These are phyloP conservation scores for Sthenelais limicola DNA, from an alignment of 2,888 invertebrate genomes.

Conservation along the genomic window DNA sequence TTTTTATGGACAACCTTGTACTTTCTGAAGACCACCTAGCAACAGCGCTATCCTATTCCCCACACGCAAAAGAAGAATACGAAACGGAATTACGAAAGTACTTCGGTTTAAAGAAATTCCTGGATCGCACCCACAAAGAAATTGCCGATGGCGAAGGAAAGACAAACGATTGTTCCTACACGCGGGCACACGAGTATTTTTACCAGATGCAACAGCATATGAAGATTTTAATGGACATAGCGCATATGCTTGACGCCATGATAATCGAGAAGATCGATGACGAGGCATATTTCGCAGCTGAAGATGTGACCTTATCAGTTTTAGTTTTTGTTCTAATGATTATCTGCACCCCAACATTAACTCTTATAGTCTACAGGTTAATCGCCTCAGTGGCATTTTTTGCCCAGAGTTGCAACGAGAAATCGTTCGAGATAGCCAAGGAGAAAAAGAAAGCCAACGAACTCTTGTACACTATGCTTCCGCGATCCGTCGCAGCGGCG, in stretches of 20 bases:
- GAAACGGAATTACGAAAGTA: neutral
- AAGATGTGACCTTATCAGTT: neutral
- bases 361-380: slow-evolving; percentile 58
- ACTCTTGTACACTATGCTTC: slow-evolving; percentile 68
- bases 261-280: neutral
- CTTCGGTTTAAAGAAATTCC: neutral
- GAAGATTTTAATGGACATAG: neutral
- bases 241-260: neutral
- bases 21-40: neutral
- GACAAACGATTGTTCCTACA: slow-evolving; percentile 3
- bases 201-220: neutral
- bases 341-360: slow-evolving; percentile 56
- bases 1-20: slow-evolving; percentile 9
- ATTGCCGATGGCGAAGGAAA: neutral
- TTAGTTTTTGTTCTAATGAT: slow-evolving; percentile 6
- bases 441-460: slow-evolving; percentile 65
- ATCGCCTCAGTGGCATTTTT: slow-evolving; percentile 57
- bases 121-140: neutral
- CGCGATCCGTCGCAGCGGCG: slow-evolving; percentile 50
- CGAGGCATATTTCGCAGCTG: neutral
- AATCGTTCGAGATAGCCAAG: slow-evolving; percentile 62
- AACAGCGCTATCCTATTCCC: neutral
- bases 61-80: neutral
- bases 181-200: neutral
- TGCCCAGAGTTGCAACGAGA: slow-evolving; percentile 60